Evolutionary conservation across 64 coral and sea anemone genomes (phyloP).

Genomic region (Acropora tenuis): DNA sequence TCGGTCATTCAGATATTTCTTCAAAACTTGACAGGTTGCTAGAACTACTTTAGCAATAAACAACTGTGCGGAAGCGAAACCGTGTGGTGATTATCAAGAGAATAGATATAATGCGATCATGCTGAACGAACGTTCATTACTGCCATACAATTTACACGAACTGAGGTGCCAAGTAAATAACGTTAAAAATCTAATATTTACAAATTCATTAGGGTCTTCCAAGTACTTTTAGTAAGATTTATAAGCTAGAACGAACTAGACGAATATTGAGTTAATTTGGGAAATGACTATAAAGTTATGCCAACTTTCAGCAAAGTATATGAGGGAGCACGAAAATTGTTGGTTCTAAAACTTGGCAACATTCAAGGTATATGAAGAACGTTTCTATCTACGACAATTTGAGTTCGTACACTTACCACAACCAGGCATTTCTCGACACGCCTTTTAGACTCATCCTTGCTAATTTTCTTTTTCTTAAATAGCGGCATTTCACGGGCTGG

Average conservation of each 20-base stretch:
- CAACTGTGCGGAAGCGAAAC: too few relatives aligned
- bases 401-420: conserved; percentile 46
- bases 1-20: too few relatives aligned
- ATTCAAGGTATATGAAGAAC: neutral
- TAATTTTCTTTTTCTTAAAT: conserved; percentile 80
- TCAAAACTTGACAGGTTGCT: too few relatives aligned
- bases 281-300: neutral
- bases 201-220: neutral
- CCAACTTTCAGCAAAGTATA: neutral
- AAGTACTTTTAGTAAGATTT: neutral
- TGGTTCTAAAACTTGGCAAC: neutral
- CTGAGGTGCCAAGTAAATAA: too few relatives aligned
- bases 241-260: neutral
- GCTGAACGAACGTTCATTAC: too few relatives aligned
- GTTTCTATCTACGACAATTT: too few relatives aligned
- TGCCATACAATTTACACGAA: too few relatives aligned
- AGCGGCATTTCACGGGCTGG: conserved; percentile 56
- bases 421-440: conserved; percentile 77
- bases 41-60: too few relatives aligned
- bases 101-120: too few relatives aligned
- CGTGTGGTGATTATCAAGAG: too few relatives aligned
- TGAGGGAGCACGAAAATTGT: neutral
- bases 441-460: conserved; percentile 81
- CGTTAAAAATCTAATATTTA: too few relatives aligned
- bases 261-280: neutral